These are phyloP conservation scores for Petaurus breviceps DNA, from an alignment of 2,113 vertebrate genomes.

Conservation along the genomic window DNA sequence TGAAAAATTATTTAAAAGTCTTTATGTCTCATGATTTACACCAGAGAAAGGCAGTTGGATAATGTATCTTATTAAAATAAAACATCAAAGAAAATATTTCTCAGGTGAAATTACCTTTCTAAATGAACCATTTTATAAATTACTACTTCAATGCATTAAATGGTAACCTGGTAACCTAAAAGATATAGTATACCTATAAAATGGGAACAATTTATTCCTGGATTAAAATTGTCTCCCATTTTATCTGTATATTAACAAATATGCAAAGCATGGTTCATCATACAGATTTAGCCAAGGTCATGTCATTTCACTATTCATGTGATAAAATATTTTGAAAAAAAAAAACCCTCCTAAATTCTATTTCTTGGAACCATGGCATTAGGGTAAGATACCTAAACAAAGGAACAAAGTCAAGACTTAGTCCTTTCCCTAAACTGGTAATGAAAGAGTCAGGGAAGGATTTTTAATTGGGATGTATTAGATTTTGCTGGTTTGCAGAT, in stretches of 20 bases:
- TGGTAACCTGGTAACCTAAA: slow-evolving; percentile 33
- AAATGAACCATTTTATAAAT: slow-evolving; percentile 38
- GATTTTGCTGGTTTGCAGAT: slow-evolving; percentile 11
- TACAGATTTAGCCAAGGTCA: background rate
- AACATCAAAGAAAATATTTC: slow-evolving; percentile 39
- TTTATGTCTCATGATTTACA: slow-evolving; percentile 51
- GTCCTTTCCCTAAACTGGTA: background rate
- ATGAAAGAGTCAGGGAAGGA: background rate
- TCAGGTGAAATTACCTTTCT: slow-evolving; percentile 39
- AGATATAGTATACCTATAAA: background rate
- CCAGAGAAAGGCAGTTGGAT: slow-evolving; percentile 48
- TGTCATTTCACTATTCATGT: background rate
- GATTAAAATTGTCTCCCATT: slow-evolving; percentile 3
- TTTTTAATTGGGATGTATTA: background rate
- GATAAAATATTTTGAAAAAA: background rate
- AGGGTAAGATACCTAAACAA: background rate
- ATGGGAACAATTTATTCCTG: slow-evolving; percentile 36
- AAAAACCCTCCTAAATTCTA: background rate
- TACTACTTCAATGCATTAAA: slow-evolving; percentile 35
- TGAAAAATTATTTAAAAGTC: slow-evolving; percentile 53
- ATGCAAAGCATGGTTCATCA: background rate
- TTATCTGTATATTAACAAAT: background rate
- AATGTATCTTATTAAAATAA: slow-evolving; percentile 46
- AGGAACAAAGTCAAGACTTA: slow-evolving; percentile 12
- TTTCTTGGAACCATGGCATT: background rate